Evolutionary conservation across 2,888 invertebrate genomes (phyloP), one percentile per base, ranked within the genome.

Genomic region (Chaetoderma sp.): DNA sequence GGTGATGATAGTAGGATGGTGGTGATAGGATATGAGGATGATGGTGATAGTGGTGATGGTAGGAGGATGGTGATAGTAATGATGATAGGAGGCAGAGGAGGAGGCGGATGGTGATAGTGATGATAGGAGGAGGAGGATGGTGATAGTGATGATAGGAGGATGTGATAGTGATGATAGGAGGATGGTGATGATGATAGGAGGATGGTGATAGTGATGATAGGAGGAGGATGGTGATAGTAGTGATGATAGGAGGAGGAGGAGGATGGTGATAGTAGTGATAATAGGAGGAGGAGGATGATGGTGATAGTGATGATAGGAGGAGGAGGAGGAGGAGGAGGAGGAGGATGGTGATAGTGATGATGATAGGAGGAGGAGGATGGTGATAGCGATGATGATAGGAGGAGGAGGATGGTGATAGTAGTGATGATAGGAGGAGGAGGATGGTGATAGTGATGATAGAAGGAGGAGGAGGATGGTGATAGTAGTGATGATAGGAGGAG

Each of bases 31-130:
- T 2, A 23, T n/a, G 45, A 18, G 36, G 0, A 6, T 16, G 23
- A 4, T 16, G 36, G n/a, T 27, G 33, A 16, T 3, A 32, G 10
- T 10, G 27, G 16, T 21, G 18, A 36, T 18, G 0, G 25, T 16
- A 5, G 42, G 49, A 1, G 49, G 57, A 13, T 47, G 44, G 2
- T n/a, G 27, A 8, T 23, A 2, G 2, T 25, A 21, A 6, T 4
- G 25, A 21, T 10, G 13, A 28, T 27, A 16, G 8, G 33, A 59
- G 21, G 32, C 16, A 21, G 23, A 42, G 30, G 60, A 44, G 49
- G 32, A 42, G 23, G 18, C 50, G 32, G 36, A 30, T 23, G 39
- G 45, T 28, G 57, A 21, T 21, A 27, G 57, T 30, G 62, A 62
- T 32, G 55, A 44, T 10, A 0, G 42, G 21, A 36, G 33, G 36